phyloP scores from a whole-genome alignment of 2,888 invertebrate genomes.

The Odontothrips loti region DNA sequence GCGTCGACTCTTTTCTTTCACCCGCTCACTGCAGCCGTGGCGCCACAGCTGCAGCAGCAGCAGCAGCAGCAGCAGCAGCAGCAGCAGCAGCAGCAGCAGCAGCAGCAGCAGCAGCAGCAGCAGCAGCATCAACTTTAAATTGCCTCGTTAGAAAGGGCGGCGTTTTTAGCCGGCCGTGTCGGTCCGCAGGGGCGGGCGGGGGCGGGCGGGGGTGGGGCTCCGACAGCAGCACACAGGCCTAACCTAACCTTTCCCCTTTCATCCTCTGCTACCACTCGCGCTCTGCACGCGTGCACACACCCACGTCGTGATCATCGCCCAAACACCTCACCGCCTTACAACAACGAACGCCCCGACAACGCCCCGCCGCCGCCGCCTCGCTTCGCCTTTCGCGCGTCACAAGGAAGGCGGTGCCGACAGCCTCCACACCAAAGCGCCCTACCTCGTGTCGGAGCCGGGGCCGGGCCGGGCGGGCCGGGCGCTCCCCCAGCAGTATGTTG shows the following conservation, averaged over 20 bases:
- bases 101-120: too few species aligned
- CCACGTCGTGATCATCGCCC: too few species aligned
- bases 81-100: neutral
- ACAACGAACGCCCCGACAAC: neutral
- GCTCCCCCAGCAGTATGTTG: slow-evolving; percentile 6
- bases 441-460: neutral
- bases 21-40: too few species aligned
- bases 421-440: neutral
- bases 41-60: too few species aligned
- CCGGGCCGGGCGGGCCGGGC: too few species aligned
- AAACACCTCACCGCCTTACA: neutral
- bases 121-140: neutral
- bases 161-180: neutral
- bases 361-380: neutral
- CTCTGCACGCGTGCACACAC: too few species aligned
- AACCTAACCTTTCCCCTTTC: too few species aligned
- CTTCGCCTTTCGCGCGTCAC: neutral
- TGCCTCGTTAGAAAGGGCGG: neutral
- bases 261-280: too few species aligned
- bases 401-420: neutral
- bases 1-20: too few species aligned
- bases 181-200: neutral
- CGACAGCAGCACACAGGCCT: too few species aligned
- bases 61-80: too few species aligned
- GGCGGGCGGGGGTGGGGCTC: neutral